Percentiles rank a stretch among this genome's conserved stretches.
These are phyloP conservation scores for Brachionus plicatilis DNA, from an alignment of 1,140 invertebrate species.

Conservation along the genomic window DNA sequence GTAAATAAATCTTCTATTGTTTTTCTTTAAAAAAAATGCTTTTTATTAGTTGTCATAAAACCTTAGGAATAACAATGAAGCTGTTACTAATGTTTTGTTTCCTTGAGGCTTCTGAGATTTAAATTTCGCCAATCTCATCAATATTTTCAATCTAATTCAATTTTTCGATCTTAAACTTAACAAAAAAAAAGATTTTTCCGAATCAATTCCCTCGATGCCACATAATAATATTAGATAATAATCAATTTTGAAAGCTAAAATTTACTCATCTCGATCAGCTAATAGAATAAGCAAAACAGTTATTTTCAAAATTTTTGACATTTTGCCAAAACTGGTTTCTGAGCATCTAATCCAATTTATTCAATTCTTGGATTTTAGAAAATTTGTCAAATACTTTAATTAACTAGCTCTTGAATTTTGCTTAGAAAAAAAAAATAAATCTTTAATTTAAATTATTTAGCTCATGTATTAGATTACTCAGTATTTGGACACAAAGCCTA, in stretches of 20 bases:
- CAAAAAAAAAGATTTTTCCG: background rate
- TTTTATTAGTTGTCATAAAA: background rate
- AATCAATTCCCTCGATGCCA: background rate
- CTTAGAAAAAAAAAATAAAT: background rate
- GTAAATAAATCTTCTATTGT: background rate
- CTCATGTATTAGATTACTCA: background rate
- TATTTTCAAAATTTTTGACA: background rate
- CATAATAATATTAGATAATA: background rate
- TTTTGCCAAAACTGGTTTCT: background rate
- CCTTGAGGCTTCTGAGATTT: background rate
- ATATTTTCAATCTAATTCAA: background rate
- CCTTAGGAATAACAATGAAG: background rate
- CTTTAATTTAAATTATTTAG: background rate
- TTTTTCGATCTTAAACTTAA: background rate
- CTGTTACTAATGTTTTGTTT: background rate
- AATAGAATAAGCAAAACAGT: background rate
- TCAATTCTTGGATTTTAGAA: background rate
- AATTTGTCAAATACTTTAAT: background rate
- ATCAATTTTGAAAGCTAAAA: background rate
- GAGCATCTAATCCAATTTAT: background rate
- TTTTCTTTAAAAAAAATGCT: background rate
- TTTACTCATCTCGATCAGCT: background rate
- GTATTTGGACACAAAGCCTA: background rate
- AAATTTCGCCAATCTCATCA: background rate
- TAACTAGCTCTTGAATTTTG: background rate